phyloP scores from a whole-genome alignment of 1,140 invertebrate species.

The Pseudomyrmex gracilis region DNA sequence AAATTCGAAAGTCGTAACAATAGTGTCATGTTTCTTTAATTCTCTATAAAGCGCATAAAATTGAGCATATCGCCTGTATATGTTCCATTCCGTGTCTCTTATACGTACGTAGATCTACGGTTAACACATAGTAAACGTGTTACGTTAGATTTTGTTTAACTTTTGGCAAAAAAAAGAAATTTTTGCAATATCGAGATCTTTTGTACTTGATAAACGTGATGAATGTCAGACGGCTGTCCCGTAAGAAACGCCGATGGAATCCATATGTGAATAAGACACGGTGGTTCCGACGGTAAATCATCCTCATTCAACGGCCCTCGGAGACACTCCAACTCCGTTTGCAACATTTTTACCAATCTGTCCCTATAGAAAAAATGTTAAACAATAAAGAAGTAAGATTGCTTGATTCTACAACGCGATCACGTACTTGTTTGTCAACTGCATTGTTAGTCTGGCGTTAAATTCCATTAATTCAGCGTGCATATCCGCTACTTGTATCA shows the following conservation, averaged over 20 bases:
- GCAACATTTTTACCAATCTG: slow-evolving; percentile 87
- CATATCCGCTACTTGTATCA: slow-evolving; percentile 98
- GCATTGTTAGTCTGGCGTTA: slow-evolving; percentile 88
- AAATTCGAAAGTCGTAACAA: slow-evolving; percentile 93
- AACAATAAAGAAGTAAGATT: neutral
- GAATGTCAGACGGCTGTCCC: slow-evolving; percentile 90
- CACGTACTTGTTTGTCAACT: slow-evolving; percentile 79
- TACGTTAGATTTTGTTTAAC: neutral
- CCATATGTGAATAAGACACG: slow-evolving; percentile 93
- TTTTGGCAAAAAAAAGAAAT: neutral
- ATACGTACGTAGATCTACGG: slow-evolving; percentile 93
- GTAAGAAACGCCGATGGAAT: slow-evolving; percentile 96
- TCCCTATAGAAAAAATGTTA: slow-evolving; percentile 86
- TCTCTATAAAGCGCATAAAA: slow-evolving; percentile 93
- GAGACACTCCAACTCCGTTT: slow-evolving; percentile 89
- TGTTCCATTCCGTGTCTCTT: slow-evolving; percentile 96
- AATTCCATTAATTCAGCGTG: slow-evolving; percentile 98
- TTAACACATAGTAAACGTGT: slow-evolving; percentile 40
- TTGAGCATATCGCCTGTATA: slow-evolving; percentile 96
- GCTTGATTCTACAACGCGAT: neutral
- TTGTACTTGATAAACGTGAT: slow-evolving; percentile 95
- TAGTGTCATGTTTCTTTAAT: slow-evolving; percentile 92
- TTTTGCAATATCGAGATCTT: neutral
- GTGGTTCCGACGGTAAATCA: slow-evolving; percentile 81
- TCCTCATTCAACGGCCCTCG: slow-evolving; percentile 88